Base-by-base conservation (phyloP, 1,140 invertebrate species). In the Temnothorax nylanderi region DNA sequence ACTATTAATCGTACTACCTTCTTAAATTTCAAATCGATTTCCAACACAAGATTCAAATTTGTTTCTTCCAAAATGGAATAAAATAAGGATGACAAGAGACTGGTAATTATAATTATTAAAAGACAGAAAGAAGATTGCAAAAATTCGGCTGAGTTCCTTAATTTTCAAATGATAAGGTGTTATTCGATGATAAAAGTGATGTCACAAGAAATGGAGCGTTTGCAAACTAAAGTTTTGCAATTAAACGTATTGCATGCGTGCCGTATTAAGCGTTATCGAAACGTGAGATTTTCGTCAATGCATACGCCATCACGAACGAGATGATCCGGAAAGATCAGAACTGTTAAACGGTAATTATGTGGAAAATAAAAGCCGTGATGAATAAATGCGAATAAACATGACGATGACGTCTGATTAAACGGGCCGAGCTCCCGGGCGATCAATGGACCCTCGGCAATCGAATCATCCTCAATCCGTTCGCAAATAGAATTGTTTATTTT, bases 401-500 rank as follows among this genome's bases (percentile, higher is more conserved):
- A 58, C 80, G 51, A 82, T 82, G 51, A 75, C 54, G 51, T 74
- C 41, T 60, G 80, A 84, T 84, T 84, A 84, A 84, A 84, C 41
- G 69, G 3, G 32, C 54, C 58, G 56, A 81, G 51, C 32, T 74
- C 11, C 10, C 80, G 32, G 32, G 32, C 56, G 54, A 84, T 84
- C 80, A 74, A 74, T 84, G 69, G 26, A 56, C 26, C 74, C 26
- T 60, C 80, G 69, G 54, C 69, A 84, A 75, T 84, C 54, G 69
- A 84, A 84, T 84, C 69, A 75, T 84, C 34, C 69, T 84, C 69
- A 75, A 84, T 75, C 69, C 41, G 13, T 75, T 37, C 32, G 69
- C 69, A 84, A 84, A 84, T 49, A 62, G 69, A 75, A 62, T 84
- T 84, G 80, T 84, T 84, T 84, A 75, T 84, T 84, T 49, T 32